phyloP scores from a whole-genome alignment of 2,888 invertebrate species.

The Hipparchia semele region DNA sequence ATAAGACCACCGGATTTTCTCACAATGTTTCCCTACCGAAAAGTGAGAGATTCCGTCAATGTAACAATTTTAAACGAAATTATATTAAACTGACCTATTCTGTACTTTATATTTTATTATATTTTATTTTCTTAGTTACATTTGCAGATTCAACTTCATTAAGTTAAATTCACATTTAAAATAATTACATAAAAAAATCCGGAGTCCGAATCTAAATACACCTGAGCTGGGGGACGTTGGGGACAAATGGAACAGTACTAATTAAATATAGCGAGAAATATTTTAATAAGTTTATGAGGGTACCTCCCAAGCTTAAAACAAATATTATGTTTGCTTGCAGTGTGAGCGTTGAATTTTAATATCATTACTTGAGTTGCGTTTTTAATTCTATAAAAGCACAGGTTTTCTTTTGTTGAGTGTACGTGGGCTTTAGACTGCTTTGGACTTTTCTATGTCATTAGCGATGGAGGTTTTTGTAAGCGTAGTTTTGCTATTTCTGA shows the following conservation, averaged over 20 bases:
- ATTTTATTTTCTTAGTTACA: neutral
- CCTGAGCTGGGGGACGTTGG: slow-evolving; percentile 62
- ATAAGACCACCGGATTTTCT: no score
- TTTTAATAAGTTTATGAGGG: slow-evolving; percentile 81
- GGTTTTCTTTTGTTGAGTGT: slow-evolving; percentile 55
- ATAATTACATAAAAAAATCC: slow-evolving; percentile 41
- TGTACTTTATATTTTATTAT: neutral
- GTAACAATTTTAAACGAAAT: neutral
- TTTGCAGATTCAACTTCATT: slow-evolving; percentile 14
- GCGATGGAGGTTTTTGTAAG: slow-evolving; percentile 37
- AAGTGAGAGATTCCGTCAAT: no score
- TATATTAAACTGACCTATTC: neutral
- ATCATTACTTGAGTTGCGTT: slow-evolving; percentile 75
- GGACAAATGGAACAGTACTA: slow-evolving; percentile 75
- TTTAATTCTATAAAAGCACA: slow-evolving; percentile 78
- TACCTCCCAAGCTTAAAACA: slow-evolving; percentile 69
- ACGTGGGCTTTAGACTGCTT: slow-evolving; percentile 36
- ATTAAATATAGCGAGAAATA: slow-evolving; percentile 80
- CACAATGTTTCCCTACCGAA: no score
- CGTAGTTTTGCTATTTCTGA: slow-evolving; percentile 21
- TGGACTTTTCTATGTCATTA: slow-evolving; percentile 40
- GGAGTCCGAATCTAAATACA: slow-evolving; percentile 53
- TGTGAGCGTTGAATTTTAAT: slow-evolving; percentile 78
- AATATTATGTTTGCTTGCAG: slow-evolving; percentile 74
- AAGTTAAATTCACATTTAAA: slow-evolving; percentile 30